Conservation (phyloP, 2,888 invertebrate genomes). For the Axea sp. region DNA sequence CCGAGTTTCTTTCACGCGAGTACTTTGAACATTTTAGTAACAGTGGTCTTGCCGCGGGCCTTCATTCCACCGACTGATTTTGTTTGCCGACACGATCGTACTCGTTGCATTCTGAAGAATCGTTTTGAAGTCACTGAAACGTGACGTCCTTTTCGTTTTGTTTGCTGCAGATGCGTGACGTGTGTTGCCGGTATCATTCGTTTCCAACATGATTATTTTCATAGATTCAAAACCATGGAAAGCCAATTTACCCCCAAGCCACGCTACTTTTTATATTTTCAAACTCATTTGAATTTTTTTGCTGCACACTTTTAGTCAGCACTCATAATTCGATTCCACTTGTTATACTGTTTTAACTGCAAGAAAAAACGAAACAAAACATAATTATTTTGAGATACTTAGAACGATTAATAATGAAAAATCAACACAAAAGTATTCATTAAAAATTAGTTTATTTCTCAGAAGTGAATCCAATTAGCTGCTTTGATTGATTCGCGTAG, state of each 20-base stretch:
- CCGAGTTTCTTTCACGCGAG: constrained; percentile 24
- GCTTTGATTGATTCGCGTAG: too few relatives aligned
- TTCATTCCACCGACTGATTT: constrained; percentile 72
- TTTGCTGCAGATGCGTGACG: constrained; percentile 53
- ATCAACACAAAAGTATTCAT: too few relatives aligned
- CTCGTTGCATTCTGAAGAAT: constrained; percentile 76
- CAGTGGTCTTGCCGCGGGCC: constrained; percentile 59
- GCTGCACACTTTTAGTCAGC: neutral
- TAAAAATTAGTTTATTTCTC: too few relatives aligned
- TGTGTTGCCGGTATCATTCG: constrained; percentile 58
- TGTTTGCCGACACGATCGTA: constrained; percentile 77
- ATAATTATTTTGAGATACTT: too few relatives aligned
- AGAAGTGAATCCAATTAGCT: too few relatives aligned
- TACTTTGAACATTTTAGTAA: constrained; percentile 56
- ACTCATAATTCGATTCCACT: neutral
- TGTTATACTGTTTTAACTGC: too few relatives aligned
- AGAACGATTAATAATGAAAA: too few relatives aligned
- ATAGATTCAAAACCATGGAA: constrained; percentile 56
- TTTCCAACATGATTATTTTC: constrained; percentile 57
- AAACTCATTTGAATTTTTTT: constrained; percentile 18
- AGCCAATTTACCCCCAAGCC: constrained; percentile 50
- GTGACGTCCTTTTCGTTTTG: constrained; percentile 64
- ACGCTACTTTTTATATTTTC: constrained; percentile 9
- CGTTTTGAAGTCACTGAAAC: constrained; percentile 76
- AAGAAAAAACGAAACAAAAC: too few relatives aligned